Percentiles rank a stretch among this genome's conserved stretches.
Conservation (phyloP, 2,797 vertebrate genomes). For the Picus viridis region DNA sequence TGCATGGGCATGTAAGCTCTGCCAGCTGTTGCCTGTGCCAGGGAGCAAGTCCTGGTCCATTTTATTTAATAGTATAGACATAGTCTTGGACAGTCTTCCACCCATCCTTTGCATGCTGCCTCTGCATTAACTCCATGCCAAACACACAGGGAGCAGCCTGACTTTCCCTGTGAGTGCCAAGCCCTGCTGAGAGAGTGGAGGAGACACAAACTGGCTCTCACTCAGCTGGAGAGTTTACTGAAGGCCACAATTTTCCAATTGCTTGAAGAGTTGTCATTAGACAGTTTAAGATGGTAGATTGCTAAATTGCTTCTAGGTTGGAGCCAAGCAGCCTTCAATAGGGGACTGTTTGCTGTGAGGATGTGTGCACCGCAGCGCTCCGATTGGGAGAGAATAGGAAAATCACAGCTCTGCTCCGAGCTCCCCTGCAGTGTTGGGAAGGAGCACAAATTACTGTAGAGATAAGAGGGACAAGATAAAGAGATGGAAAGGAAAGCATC, state of each 20-base stretch:
- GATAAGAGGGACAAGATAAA: neutral
- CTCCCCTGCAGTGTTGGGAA: neutral
- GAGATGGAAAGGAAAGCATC: neutral
- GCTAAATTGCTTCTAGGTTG: constrained; percentile 37
- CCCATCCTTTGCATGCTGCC: neutral
- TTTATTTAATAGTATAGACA: neutral
- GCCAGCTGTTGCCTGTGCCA: neutral
- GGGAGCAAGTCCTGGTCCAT: neutral
- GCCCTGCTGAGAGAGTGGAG: neutral
- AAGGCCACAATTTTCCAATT: constrained; percentile 61
- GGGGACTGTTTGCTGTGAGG: neutral
- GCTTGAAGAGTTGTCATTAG: constrained; percentile 66
- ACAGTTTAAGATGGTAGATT: constrained; percentile 60
- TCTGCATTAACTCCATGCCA: neutral
- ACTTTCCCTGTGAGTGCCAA: neutral
- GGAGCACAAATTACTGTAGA: neutral
- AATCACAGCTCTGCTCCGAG: neutral
- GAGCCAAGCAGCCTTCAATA: constrained; percentile 29
- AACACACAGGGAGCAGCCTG: neutral
- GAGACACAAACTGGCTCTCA: constrained; percentile 7
- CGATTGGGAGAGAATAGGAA: neutral
- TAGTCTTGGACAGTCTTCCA: neutral
- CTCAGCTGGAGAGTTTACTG: constrained; percentile 54
- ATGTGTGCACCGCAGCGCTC: rapidly evolving
- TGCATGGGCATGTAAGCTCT: neutral